Evolutionary conservation across 2,113 vertebrate genomes (phyloP).

Genomic region (Rattus norvegicus): GRCr8 NC_086021.1:125052001-125052500

Average conservation of each 20-base stretch:
- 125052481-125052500: background rate
- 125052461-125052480: background rate
- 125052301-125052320: background rate
- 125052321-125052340: background rate
- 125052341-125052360: background rate
- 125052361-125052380: background rate
- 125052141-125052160: background rate
- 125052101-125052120: background rate
- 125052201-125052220: background rate
- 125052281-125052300: background rate
- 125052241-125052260: background rate
- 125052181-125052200: background rate
- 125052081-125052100: background rate
- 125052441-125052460: background rate
- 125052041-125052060: too few relatives aligned
- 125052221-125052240: background rate
- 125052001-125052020: background rate
- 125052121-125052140: slow-evolving; percentile 8
- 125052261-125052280: background rate
- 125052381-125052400: background rate
- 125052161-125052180: background rate
- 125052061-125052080: background rate
- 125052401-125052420: background rate
- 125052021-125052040: too few relatives aligned
- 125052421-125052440: background rate